Conservation (phyloP, 2,888 invertebrate species). For the Amphiduros pacificus region DNA sequence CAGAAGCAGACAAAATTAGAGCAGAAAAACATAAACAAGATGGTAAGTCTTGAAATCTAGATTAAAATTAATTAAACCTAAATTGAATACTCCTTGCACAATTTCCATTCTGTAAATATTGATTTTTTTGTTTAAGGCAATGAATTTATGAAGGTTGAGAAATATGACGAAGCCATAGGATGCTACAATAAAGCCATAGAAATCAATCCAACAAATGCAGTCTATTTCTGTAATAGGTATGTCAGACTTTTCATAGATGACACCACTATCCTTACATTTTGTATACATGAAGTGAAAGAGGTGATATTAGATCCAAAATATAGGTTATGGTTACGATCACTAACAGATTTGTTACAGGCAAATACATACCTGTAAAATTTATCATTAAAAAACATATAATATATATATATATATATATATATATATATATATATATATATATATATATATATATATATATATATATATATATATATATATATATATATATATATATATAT, state of each 20-base stretch:
- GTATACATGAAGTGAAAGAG: neutral
- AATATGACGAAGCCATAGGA: slow-evolving; percentile 74
- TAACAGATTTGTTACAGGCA: too few relatives aligned
- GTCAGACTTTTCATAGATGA: neutral
- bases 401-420: neutral
- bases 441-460: too few relatives aligned
- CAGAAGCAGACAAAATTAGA: neutral
- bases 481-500: too few relatives aligned
- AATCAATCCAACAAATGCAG: slow-evolving; percentile 84
- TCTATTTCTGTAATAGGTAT: slow-evolving; percentile 88
- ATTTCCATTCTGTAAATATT: neutral
- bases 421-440: neutral
- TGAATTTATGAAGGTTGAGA: slow-evolving; percentile 80
- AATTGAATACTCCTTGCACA: neutral
- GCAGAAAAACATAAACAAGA: neutral
- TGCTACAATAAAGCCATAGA: slow-evolving; percentile 88
- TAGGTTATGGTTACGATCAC: too few relatives aligned
- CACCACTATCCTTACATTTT: neutral
- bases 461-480: too few relatives aligned
- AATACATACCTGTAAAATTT: too few relatives aligned
- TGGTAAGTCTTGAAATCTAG: neutral
- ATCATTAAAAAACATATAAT: neutral
- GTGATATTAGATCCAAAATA: too few relatives aligned
- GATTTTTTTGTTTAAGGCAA: slow-evolving; percentile 52
- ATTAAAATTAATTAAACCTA: neutral